Percentiles rank a stretch among this genome's conserved stretches.
phyloP scores from a whole-genome alignment of 2,797 vertebrate genomes.

The Pseudomugil tenellus region DNA sequence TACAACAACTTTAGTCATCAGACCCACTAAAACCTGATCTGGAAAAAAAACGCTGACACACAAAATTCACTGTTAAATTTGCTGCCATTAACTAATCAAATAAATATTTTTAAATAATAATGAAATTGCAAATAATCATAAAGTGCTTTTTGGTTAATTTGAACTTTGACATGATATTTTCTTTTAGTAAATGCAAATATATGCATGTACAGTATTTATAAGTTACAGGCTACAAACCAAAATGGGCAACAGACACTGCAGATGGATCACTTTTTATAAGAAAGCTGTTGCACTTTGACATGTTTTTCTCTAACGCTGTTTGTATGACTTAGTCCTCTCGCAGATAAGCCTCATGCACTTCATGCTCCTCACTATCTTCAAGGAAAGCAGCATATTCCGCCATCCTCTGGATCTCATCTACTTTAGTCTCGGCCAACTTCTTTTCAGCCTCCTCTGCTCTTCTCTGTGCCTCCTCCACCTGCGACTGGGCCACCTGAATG shows the following conservation, averaged over 20 bases:
- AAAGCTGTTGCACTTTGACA: conserved; percentile 11
- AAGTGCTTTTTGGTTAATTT: conserved; percentile 1
- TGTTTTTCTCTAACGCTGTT: not conserved
- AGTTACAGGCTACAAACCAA: not conserved
- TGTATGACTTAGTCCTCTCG: conserved; percentile 87
- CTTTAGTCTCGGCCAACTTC: conserved; percentile 90
- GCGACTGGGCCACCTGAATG: conserved; percentile 87
- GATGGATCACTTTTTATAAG: not conserved
- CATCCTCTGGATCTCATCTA: conserved; percentile 90
- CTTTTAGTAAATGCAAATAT: conserved; percentile 18
- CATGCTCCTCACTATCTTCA: conserved; percentile 72
- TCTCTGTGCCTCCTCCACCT: conserved; percentile 88
- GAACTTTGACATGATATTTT: not conserved
- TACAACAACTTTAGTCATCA: not conserved
- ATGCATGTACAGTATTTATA: not conserved
- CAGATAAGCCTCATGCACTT: conserved; percentile 89
- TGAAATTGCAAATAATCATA: conserved; percentile 5
- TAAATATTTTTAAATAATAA: conserved; percentile 59
- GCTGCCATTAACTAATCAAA: conserved; percentile 36
- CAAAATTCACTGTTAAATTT: not conserved
- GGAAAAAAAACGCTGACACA: not conserved
- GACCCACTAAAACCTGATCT: not conserved
- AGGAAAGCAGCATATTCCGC: conserved; percentile 74
- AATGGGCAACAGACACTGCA: not conserved
- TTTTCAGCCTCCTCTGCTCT: conserved; percentile 88